Conservation (phyloP, 30 jellyfish, hydroid and myxozoan genomes). For the Aurelia coerulea region DNA sequence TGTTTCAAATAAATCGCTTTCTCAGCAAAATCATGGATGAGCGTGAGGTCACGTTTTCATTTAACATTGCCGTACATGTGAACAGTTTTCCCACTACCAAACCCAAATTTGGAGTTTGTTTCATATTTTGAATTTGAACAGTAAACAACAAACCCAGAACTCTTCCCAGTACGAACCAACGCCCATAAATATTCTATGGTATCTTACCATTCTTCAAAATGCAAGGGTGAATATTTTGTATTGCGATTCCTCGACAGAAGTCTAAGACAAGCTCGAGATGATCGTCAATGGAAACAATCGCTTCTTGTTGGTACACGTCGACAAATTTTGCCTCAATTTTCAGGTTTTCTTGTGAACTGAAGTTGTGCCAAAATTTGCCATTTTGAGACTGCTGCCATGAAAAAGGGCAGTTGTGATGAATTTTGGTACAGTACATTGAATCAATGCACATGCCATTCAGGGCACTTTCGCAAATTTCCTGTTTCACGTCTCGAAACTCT, state of each 20-base stretch:
- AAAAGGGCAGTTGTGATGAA: slow-evolving; percentile 28
- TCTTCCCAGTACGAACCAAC: too few relatives aligned
- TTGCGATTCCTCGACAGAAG: slow-evolving; percentile 30
- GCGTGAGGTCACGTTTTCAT: too few relatives aligned
- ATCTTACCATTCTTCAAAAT: slow-evolving; percentile 1
- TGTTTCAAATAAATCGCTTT: too few relatives aligned
- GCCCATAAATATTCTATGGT: neutral
- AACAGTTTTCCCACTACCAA: too few relatives aligned
- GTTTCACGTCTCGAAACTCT: neutral
- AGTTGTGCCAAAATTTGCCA: slow-evolving; percentile 24
- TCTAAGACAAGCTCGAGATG: slow-evolving; percentile 12
- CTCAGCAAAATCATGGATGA: too few relatives aligned
- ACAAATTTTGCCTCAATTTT: slow-evolving; percentile 33
- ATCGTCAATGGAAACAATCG: slow-evolving; percentile 2
- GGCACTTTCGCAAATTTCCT: slow-evolving; percentile 11
- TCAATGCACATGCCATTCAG: slow-evolving; percentile 14
- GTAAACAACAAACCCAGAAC: too few relatives aligned
- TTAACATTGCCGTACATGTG: too few relatives aligned
- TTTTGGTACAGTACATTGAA: slow-evolving; percentile 10
- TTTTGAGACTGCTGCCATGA: slow-evolving; percentile 50
- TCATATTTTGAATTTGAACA: too few relatives aligned
- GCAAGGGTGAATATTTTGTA: neutral
- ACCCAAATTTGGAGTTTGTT: too few relatives aligned
- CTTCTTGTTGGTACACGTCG: slow-evolving; percentile 16
- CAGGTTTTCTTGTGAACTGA: slow-evolving; percentile 30